Percentiles rank a stretch among this genome's conserved stretches.
phyloP scores from a whole-genome alignment of 2,113 vertebrate genomes.

The Barnardius zonarius region DNA sequence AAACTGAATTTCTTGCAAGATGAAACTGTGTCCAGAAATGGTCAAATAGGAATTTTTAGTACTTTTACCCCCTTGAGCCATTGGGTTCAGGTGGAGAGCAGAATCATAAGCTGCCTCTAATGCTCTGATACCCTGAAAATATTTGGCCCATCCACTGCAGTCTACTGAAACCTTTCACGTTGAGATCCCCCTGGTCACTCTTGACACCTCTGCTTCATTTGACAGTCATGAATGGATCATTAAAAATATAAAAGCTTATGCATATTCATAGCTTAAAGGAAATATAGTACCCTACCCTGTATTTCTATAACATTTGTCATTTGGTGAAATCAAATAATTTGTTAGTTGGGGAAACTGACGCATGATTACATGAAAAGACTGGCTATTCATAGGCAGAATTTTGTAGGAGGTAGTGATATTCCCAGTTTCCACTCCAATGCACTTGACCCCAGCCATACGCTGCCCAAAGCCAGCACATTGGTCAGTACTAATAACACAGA shows the following conservation, averaged over 20 bases:
- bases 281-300: not conserved
- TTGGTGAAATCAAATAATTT: not conserved
- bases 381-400: not conserved
- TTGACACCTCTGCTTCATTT: not conserved
- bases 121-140: not conserved
- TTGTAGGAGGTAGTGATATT: not conserved
- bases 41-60: not conserved
- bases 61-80: not conserved
- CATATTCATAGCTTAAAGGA: not conserved
- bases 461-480: not conserved
- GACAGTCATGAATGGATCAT: not conserved
- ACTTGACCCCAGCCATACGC: accelerated
- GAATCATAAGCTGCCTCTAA: not conserved
- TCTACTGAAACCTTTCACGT: not conserved
- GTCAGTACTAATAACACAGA: accelerated
- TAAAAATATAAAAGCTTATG: not conserved
- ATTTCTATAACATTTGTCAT: not conserved
- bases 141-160: not conserved
- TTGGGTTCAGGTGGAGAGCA: not conserved
- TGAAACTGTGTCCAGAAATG: not conserved
- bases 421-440: not conserved
- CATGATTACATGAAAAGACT: not conserved
- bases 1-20: not conserved
- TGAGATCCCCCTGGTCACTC: not conserved
- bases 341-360: not conserved